phyloP scores from a whole-genome alignment of 2,113 vertebrate genomes.

The Alaudala cheleensis region DNA sequence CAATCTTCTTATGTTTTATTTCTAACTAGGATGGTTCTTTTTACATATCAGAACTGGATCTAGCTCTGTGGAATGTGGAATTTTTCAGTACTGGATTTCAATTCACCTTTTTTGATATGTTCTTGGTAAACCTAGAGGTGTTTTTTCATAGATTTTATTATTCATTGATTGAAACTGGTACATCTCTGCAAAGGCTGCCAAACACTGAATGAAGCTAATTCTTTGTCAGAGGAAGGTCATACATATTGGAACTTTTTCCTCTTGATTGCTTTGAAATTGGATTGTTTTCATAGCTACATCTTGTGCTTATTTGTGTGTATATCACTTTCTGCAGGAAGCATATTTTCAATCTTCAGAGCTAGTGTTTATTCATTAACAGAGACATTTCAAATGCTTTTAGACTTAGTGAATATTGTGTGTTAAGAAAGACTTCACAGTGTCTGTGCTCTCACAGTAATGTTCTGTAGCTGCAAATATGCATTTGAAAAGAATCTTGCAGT shows the following conservation, averaged over 20 bases:
- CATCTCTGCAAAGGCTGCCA: background rate
- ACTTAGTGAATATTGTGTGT: background rate
- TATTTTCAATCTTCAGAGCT: background rate
- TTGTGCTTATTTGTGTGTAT: background rate
- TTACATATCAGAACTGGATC: background rate
- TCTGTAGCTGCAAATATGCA: background rate
- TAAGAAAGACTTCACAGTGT: background rate
- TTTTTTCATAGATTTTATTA: background rate
- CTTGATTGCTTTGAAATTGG: background rate
- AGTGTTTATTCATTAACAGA: slow-evolving; percentile 7
- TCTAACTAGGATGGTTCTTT: background rate
- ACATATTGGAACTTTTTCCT: background rate
- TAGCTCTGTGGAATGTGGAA: background rate
- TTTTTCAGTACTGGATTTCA: background rate
- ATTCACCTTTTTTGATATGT: background rate
- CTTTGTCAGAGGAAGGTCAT: background rate
- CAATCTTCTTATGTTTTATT: background rate
- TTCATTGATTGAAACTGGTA: background rate
- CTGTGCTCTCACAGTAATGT: background rate
- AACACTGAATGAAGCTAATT: background rate
- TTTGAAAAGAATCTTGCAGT: background rate
- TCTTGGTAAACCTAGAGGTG: background rate
- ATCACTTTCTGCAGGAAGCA: background rate
- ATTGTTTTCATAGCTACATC: background rate
- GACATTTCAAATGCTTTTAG: slow-evolving; percentile 11